Evolutionary conservation across 2,888 invertebrate genomes (phyloP), one percentile per base, ranked within the genome.

Genomic region (Mongoloraphidia duomilia): DNA sequence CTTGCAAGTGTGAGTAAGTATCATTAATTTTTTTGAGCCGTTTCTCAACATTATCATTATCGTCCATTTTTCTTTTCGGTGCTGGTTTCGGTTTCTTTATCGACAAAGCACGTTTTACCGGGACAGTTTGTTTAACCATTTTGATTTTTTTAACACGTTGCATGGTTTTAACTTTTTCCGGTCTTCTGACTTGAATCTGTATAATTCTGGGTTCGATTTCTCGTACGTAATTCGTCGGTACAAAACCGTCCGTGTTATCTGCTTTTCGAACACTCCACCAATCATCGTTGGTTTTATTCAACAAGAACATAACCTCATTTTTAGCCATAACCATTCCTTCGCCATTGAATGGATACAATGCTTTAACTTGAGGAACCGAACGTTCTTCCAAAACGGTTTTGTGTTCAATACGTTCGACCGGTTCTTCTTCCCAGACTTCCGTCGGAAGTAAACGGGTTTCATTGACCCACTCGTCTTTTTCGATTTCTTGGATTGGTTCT

Each of bases 181-280:
- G 84, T 44, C 85, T 83, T 11, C 88, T 82, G 2, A 87, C 84
- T 66, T 85, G 84, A n/a, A 90, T 81, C 69, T 82, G 73, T 3
- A 88, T 84, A 1, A 90, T 78, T 53, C 92, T 80, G 0, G 94
- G 89, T 56, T 94, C 93, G 43, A 92, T 79, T 69, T 94, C 93
- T 35, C 85, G 78, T 11, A 97, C 91, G 67, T 97, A 97, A 69
- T 93, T 95, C 1, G 94, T 95, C 0, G 98, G 98, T 4, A 97
- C 95, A 67, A 95, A 98, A 2, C 97, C 97, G 61, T 96, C 96
- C 0, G 81, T 79, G 0, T 95, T 87, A 62, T 90, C 91, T 0
- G 83, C 80, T 60, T 79, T 80, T 11, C 93, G 76, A n/a, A 96
- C 90, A 59, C 91, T 91, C 98, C 98, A 98, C 97, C 97, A 97